Evolutionary conservation across 2,113 vertebrate species (phyloP).

Genomic region (Chascanopsetta lugubris): DNA sequence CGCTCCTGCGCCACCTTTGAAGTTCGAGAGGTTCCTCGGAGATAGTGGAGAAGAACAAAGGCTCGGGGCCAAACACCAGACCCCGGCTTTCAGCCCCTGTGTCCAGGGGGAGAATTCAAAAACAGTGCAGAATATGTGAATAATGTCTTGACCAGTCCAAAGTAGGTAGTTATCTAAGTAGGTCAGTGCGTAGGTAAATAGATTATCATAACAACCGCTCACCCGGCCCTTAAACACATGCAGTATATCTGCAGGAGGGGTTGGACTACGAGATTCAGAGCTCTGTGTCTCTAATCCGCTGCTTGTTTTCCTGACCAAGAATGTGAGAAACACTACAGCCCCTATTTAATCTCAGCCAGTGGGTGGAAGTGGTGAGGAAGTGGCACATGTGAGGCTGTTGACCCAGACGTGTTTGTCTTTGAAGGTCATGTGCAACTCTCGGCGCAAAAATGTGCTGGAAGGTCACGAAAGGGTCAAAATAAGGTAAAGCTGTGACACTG

Average conservation of each 20-base stretch:
- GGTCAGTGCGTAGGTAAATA: neutral
- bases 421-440: neutral
- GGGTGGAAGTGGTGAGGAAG: constrained; percentile 39
- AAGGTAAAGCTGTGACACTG: too few relatives aligned
- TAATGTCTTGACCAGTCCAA: too few relatives aligned
- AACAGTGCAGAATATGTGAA: neutral
- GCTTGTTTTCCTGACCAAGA: neutral
- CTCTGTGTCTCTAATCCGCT: neutral
- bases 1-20: constrained; percentile 22
- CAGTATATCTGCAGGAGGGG: neutral
- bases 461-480: neutral
- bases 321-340: constrained; percentile 1
- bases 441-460: neutral
- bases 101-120: neutral
- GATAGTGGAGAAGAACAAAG: constrained; percentile 36
- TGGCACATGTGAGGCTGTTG: constrained; percentile 9
- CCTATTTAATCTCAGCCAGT: constrained; percentile 29
- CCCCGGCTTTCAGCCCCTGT: constrained; percentile 9
- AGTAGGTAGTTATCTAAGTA: too few relatives aligned
- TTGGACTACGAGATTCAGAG: neutral
- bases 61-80: constrained; percentile 57
- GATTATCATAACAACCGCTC: neutral
- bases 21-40: constrained; percentile 33
- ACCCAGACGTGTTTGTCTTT: constrained; percentile 32
- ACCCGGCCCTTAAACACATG: neutral